Evolutionary conservation across 2,113 vertebrate genomes (phyloP).

Genomic region (Stigmatopora argus): DNA sequence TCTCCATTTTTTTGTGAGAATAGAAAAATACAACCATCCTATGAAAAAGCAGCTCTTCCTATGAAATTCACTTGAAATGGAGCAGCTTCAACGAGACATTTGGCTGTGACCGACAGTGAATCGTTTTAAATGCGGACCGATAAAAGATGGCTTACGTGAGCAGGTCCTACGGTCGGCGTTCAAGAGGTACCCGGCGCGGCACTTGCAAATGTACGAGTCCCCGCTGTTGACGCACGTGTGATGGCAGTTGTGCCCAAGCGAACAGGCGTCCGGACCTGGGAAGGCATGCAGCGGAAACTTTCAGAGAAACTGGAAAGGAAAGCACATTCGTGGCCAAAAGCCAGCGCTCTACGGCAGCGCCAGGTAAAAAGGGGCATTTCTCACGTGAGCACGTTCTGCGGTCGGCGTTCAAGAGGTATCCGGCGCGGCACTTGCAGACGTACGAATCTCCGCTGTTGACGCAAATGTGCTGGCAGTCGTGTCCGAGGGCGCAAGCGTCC

Average conservation of each 20-base stretch:
- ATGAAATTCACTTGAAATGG: not conserved
- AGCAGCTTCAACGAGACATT: no score
- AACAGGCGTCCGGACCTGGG: conserved; percentile 60
- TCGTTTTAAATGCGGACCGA: no score
- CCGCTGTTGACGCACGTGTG: conserved; percentile 67
- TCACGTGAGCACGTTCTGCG: conserved; percentile 68
- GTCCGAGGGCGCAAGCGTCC: no score
- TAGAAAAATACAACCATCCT: not conserved
- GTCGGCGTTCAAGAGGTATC: no score
- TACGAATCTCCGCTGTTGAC: no score
- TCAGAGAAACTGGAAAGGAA: not conserved
- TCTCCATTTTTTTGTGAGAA: not conserved
- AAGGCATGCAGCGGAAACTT: conserved; percentile 22
- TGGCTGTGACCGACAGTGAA: no score
- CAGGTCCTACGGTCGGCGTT: conserved; percentile 73
- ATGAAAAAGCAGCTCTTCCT: not conserved
- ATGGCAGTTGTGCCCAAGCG: conserved; percentile 67
- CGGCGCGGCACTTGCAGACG: no score
- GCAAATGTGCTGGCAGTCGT: no score
- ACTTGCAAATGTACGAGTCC: conserved; percentile 60
- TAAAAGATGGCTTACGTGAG: conserved; percentile 52
- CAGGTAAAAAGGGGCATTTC: not conserved
- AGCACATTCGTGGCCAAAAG: no score
- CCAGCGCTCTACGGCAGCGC: no score
- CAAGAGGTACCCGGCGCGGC: conserved; percentile 67